A percentile compares a stretch with the other conserved stretches of the same genome.
Conservation (phyloP, 2,888 invertebrate species). For the Callosobruchus maculatus region DNA sequence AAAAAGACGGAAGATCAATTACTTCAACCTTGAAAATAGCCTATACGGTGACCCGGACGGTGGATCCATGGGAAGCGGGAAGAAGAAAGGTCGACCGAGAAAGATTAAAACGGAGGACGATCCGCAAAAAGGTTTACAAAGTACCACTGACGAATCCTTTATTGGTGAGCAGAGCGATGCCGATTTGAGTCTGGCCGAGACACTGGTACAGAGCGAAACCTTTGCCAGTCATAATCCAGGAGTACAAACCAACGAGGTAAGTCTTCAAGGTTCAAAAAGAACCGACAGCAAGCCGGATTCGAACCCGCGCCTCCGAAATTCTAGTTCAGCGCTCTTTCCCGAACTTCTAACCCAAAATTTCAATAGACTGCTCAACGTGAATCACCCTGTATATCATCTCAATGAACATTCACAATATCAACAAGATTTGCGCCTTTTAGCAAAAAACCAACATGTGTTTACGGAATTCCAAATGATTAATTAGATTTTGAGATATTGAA, state of each 20-base stretch:
- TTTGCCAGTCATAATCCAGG: not conserved
- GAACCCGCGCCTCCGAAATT: too few relatives aligned
- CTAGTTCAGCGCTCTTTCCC: too few relatives aligned
- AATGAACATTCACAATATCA: too few relatives aligned
- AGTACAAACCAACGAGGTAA: not conserved
- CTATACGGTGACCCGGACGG: not conserved
- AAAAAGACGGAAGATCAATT: constrained; percentile 28
- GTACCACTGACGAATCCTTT: not conserved
- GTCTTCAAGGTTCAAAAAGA: too few relatives aligned
- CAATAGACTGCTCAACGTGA: too few relatives aligned
- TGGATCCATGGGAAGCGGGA: not conserved
- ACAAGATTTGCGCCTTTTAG: too few relatives aligned
- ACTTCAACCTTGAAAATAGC: constrained; percentile 24
- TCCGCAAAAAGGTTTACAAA: not conserved
- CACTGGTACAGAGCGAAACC: not conserved
- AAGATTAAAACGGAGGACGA: constrained; percentile 3
- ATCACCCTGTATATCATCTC: too few relatives aligned
- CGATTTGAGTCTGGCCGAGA: not conserved
- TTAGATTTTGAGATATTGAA: too few relatives aligned
- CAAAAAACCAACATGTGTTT: too few relatives aligned
- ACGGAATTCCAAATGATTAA: too few relatives aligned
- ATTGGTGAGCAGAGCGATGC: not conserved
- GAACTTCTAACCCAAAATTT: too few relatives aligned
- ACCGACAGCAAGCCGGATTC: too few relatives aligned
- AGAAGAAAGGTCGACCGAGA: not conserved